A percentile compares a stretch with the other conserved stretches of the same genome.
Evolutionary conservation across 2,113 vertebrate genomes (phyloP).

Genomic region (Delphinus delphis): DNA sequence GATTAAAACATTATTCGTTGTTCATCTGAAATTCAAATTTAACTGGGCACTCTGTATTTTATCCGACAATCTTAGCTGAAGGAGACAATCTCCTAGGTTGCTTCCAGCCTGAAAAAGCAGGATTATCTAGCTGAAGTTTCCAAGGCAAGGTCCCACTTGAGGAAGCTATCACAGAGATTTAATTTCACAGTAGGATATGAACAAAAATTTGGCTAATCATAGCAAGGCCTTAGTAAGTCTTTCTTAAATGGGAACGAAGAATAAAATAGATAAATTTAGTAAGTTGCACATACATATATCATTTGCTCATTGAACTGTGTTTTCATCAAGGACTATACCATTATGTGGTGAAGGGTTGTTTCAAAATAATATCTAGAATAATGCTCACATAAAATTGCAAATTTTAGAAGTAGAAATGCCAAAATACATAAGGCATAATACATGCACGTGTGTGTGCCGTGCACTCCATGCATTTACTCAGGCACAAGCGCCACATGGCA

Average conservation of each 20-base stretch:
- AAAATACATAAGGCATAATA: background rate
- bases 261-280: constrained; percentile 13
- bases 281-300: background rate
- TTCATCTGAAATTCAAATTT: constrained; percentile 29
- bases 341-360: background rate
- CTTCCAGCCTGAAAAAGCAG: background rate
- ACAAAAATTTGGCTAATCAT: constrained; percentile 13
- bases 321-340: background rate
- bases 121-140: background rate
- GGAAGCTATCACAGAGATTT: background rate
- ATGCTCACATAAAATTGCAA: background rate
- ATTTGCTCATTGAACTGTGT: background rate
- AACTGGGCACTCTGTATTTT: background rate
- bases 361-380: constrained; percentile 21
- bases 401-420: background rate
- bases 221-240: background rate
- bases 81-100: background rate
- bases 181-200: background rate
- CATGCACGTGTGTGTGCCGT: rapidly evolving
- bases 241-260: background rate
- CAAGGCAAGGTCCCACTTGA: background rate
- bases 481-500: background rate
- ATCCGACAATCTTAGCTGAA: background rate
- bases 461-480: background rate
- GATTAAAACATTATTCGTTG: background rate